Evolutionary conservation across 2,797 vertebrate species (phyloP).

Genomic region (Diplodus sargus): DNA sequence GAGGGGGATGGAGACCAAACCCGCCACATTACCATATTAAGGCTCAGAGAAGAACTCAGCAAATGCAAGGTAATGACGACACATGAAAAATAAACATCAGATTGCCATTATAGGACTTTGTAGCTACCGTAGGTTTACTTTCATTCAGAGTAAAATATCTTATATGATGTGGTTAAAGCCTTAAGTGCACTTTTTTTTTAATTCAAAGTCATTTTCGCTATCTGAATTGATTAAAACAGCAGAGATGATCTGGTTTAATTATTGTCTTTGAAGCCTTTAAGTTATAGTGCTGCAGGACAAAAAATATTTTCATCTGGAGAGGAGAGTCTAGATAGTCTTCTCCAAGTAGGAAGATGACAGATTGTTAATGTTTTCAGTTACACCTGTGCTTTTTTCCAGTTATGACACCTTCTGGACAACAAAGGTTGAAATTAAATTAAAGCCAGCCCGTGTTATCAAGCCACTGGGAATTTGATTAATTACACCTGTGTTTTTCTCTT

Average conservation of each 20-base stretch:
- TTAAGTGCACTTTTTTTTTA: too few species aligned
- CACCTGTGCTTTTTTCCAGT: too few species aligned
- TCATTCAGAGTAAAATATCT: too few species aligned
- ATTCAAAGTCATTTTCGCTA: too few species aligned
- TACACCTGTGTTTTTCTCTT: background rate
- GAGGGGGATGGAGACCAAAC: slow-evolving; percentile 65
- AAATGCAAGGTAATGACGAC: slow-evolving; percentile 87
- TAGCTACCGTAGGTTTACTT: background rate
- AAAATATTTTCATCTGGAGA: background rate
- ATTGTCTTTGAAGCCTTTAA: too few species aligned
- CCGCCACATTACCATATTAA: slow-evolving; percentile 79
- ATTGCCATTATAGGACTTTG: background rate
- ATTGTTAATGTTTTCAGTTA: too few species aligned
- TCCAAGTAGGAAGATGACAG: background rate
- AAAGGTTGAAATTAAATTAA: background rate
- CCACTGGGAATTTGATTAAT: background rate
- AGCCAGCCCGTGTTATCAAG: background rate
- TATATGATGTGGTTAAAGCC: too few species aligned
- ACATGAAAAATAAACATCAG: background rate
- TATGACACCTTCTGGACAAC: too few species aligned
- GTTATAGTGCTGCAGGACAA: background rate
- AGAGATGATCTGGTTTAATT: too few species aligned
- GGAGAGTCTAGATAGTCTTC: background rate
- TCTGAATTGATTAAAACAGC: too few species aligned
- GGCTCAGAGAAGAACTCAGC: slow-evolving; percentile 86